Percentiles rank a stretch among this genome's conserved stretches.
phyloP scores from a whole-genome alignment of 2,888 invertebrate species.

The Brachyopa scutellaris region DNA sequence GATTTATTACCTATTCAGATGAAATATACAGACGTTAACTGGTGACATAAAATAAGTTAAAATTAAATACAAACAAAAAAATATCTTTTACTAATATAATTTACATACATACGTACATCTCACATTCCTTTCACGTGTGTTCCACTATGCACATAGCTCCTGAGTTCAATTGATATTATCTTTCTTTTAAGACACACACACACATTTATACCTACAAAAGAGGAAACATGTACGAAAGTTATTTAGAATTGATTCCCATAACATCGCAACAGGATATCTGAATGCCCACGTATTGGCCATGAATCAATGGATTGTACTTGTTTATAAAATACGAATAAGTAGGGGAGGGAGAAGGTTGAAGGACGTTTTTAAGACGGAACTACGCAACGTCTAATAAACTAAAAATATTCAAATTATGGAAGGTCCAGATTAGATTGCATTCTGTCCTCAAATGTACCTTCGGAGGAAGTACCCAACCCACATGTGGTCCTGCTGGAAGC shows the following conservation, averaged over 20 bases:
- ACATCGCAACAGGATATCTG: conserved; percentile 60
- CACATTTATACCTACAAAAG: not conserved
- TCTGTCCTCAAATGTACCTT: conserved; percentile 35
- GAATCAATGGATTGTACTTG: conserved; percentile 51
- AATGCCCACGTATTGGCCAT: conserved; percentile 51
- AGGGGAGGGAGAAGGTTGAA: conserved; percentile 23
- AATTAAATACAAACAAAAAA: too few relatives aligned
- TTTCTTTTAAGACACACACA: conserved; percentile 19
- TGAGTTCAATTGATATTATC: conserved; percentile 57
- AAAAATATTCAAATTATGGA: conserved; percentile 58
- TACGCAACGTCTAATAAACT: conserved; percentile 48
- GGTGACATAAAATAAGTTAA: too few relatives aligned
- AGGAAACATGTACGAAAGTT: conserved; percentile 20
- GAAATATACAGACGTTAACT: too few relatives aligned
- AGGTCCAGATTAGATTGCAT: conserved; percentile 53
- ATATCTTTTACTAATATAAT: too few relatives aligned
- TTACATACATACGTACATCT: not conserved
- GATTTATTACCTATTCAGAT: too few relatives aligned
- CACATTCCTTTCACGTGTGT: conserved; percentile 10
- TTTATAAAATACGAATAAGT: conserved; percentile 19
- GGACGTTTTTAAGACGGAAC: conserved; percentile 29
- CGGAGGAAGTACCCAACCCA: conserved; percentile 19
- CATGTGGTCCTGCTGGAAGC: conserved; percentile 53
- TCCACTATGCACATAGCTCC: conserved; percentile 10
- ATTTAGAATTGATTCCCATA: conserved; percentile 54